Conservation (phyloP, 1,140 invertebrate species). For the Diprion similis region DNA sequence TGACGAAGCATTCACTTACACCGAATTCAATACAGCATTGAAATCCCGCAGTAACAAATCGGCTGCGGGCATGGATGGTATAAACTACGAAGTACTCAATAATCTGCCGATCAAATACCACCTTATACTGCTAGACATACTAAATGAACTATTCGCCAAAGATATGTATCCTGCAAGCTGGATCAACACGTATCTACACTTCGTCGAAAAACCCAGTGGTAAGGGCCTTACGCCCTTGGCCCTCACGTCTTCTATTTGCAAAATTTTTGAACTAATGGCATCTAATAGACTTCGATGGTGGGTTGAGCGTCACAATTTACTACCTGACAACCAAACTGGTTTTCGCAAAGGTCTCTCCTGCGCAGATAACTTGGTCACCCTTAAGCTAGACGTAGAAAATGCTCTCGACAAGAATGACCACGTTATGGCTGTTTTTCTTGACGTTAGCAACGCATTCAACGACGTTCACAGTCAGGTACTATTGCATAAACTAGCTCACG, state of each 20-base stretch:
- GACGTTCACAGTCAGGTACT: slow-evolving; percentile 20
- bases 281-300: slow-evolving; percentile 28
- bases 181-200: slow-evolving; percentile 13
- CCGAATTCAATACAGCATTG: too few relatives aligned
- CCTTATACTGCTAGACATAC: slow-evolving; percentile 24
- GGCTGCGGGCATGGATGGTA: too few relatives aligned
- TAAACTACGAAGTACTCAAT: too few relatives aligned
- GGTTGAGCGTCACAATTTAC: slow-evolving; percentile 13
- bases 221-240: slow-evolving; percentile 15
- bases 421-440: slow-evolving; percentile 15
- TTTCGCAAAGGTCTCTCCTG: slow-evolving; percentile 26
- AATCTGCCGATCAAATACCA: slow-evolving; percentile 14
- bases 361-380: slow-evolving; percentile 18
- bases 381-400: slow-evolving; percentile 16
- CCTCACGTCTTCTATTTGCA: slow-evolving; percentile 17
- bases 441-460: slow-evolving; percentile 20
- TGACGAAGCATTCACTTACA: too few relatives aligned
- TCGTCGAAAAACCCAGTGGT: slow-evolving; percentile 12
- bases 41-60: too few relatives aligned
- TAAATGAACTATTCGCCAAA: slow-evolving; percentile 17
- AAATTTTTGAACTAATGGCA: slow-evolving; percentile 24
- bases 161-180: slow-evolving; percentile 4
- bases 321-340: slow-evolving; percentile 14
- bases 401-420: slow-evolving; percentile 13
- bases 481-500: slow-evolving; percentile 20